A percentile compares a stretch with the other conserved stretches of the same genome.
phyloP scores from a whole-genome alignment of 2,888 invertebrate species.

The Rhimphoctona megacephalus region DNA sequence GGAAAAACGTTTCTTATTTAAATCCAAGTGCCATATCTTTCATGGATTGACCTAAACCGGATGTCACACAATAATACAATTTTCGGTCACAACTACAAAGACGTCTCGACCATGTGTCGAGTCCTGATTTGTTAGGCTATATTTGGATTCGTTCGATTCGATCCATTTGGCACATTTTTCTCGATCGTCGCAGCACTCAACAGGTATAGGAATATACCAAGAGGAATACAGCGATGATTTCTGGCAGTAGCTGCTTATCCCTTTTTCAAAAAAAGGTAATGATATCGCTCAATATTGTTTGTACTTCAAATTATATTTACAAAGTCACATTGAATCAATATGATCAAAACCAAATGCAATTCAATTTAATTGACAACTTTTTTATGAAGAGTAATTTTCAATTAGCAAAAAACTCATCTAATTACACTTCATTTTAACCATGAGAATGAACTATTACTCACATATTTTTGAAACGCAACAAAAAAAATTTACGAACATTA shows the following conservation, averaged over 20 bases:
- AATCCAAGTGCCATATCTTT: no score
- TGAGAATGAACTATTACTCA: no score
- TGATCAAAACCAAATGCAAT: not conserved
- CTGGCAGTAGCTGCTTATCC: not conserved
- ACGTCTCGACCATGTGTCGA: not conserved
- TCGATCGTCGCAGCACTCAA: constrained; percentile 8
- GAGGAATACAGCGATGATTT: not conserved
- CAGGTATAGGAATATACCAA: not conserved
- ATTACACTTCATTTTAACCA: no score
- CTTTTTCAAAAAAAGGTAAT: not conserved
- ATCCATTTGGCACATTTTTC: not conserved
- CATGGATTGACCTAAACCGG: no score
- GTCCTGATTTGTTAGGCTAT: not conserved
- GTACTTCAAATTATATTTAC: not conserved
- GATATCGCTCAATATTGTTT: not conserved
- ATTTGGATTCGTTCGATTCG: not conserved
- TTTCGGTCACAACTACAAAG: not conserved
- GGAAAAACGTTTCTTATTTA: no score
- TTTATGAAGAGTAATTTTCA: no score
- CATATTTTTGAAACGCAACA: no score
- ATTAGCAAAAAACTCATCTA: no score
- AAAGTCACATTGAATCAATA: not conserved
- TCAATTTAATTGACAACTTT: not conserved
- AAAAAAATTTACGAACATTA: not conserved
- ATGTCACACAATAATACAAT: constrained; percentile 4